Evolutionary conservation across 2,888 invertebrate species (phyloP).

Genomic region (Ectemnius lituratus): DNA sequence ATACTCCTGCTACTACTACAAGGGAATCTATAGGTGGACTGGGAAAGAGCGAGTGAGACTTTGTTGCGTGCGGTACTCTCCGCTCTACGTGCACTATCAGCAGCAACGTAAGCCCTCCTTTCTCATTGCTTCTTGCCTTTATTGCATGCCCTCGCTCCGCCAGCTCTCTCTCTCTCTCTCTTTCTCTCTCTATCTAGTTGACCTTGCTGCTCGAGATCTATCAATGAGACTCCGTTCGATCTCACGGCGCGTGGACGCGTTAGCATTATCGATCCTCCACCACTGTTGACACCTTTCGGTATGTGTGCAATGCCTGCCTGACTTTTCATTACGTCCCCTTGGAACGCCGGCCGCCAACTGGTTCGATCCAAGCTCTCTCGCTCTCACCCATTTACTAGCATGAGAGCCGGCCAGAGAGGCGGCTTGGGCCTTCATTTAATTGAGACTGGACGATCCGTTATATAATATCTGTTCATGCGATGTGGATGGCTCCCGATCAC

Average conservation of each 20-base stretch:
- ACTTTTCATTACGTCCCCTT: conserved; percentile 8
- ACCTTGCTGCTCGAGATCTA: conserved; percentile 40
- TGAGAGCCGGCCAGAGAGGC: neutral
- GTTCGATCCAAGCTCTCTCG: neutral
- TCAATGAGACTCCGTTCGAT: conserved; percentile 55
- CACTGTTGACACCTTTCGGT: conserved; percentile 41
- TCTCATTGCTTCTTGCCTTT: neutral
- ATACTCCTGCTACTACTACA: neutral
- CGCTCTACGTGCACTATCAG: no score
- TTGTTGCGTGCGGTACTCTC: neutral
- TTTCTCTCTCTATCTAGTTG: neutral
- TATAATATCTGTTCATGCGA: no score
- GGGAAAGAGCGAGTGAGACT: neutral
- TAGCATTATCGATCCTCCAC: conserved; percentile 50
- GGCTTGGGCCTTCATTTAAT: neutral
- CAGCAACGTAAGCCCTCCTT: conserved; percentile 7
- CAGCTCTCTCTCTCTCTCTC: no score
- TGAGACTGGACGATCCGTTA: no score
- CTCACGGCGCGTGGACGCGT: conserved; percentile 48
- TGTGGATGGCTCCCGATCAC: no score
- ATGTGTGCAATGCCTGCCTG: neutral
- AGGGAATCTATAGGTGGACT: neutral
- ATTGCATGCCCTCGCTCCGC: neutral
- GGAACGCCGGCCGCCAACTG: neutral
- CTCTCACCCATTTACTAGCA: neutral